These are phyloP conservation scores for zebrafish (Danio rerio) DNA, from an alignment of 2,113 vertebrate genomes.

Conservation along the genomic window GRCz12tu NC_133197.1:15839001-15839500, in stretches of 20 bases:
- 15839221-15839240: slow-evolving; percentile 91
- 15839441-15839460: slow-evolving; percentile 8
- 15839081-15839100: too few relatives aligned
- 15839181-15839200: slow-evolving; percentile 96
- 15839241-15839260: background rate
- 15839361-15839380: background rate
- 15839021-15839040: too few relatives aligned
- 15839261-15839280: background rate
- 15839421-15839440: slow-evolving; percentile 19
- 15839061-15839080: too few relatives aligned
- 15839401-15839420: background rate
- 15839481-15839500: background rate
- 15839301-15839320: background rate
- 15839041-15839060: too few relatives aligned
- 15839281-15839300: background rate
- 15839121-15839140: slow-evolving; percentile 58
- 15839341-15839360: background rate
- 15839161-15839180: slow-evolving; percentile 83
- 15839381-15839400: background rate
- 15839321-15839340: background rate
- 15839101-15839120: too few relatives aligned
- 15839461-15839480: background rate
- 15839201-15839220: slow-evolving; percentile 93
- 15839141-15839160: slow-evolving; percentile 98
- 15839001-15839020: too few relatives aligned